These are phyloP conservation scores for Gonocerus acuteangulatus DNA, from an alignment of 2,888 invertebrate species.

Conservation along the genomic window DNA sequence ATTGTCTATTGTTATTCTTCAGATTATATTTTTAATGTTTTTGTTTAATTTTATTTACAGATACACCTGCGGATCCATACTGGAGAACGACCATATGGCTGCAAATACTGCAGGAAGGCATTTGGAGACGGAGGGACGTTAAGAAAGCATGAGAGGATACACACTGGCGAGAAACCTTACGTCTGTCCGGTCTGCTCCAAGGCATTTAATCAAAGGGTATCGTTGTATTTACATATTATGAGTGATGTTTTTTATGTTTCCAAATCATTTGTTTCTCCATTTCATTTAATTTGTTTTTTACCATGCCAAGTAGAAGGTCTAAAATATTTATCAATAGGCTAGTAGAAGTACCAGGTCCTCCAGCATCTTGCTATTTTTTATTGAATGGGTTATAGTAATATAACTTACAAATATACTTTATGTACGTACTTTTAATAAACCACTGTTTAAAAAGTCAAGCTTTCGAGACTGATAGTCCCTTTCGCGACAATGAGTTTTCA, in stretches of 20 bases:
- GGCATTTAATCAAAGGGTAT: constrained; percentile 67
- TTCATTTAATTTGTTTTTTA: no score
- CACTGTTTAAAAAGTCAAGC: no score
- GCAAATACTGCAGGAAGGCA: constrained; percentile 80
- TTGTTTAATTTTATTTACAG: constrained; percentile 47
- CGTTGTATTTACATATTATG: background rate
- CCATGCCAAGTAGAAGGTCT: no score
- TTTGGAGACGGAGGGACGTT: constrained; percentile 81
- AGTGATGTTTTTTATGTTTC: background rate
- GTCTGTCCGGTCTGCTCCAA: constrained; percentile 79
- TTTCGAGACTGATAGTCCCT: no score
- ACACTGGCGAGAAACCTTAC: constrained; percentile 77
- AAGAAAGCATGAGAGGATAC: constrained; percentile 76
- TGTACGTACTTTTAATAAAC: no score
- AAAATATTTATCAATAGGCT: no score
- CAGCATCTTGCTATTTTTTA: no score
- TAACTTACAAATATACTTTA: no score
- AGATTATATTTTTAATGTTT: no score
- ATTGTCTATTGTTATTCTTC: background rate
- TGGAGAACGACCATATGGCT: constrained; percentile 75
- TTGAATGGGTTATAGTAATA: no score
- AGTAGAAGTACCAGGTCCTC: no score
- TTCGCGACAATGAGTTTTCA: no score
- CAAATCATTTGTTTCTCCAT: background rate
- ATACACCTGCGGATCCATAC: constrained; percentile 81